Base-by-base conservation (phyloP, 2,888 invertebrate species). In the Drosophila aldrichi region DNA sequence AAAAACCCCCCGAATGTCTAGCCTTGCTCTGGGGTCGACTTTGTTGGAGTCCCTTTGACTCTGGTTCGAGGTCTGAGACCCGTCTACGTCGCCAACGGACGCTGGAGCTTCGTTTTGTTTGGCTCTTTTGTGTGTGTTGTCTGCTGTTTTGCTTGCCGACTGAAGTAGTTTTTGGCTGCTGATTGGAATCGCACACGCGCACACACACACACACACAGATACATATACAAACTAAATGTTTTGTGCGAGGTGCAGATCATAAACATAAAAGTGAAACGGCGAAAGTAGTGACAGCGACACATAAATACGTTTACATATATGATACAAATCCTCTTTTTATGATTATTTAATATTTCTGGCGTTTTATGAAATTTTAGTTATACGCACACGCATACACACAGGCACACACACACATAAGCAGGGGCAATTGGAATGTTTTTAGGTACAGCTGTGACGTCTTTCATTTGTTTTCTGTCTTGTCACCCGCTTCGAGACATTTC, bases 291-390 rank as follows among this genome's bases (percentile, higher is more conserved):
- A 73, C 64, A 71, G 72, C 61, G 22, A 65, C 63, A 83, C 81
- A 89, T 84, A 86, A 87, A 89, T 81, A 83, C 72, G 74, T 83
- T 86, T 78, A 73, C 69, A 81, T 81, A 65, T 52, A 48, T 54
- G 62, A 65, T 67, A 63, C 64, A 69, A 78, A 76, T 89, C 41
- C 72, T 56, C 60, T 63, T 83, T 87, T 89, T 85, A 85, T 83
- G 70, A 77, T 79, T 87, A 81, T 89, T 85, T 89, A 85, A 85
- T 87, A 85, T 81, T 79, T 89, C 63, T 72, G 62, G 63, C 82
- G 72, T 77, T 79, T 87, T 83, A 77, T 77, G 79, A 83, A 84
- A 85, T 79, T 83, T 72, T 81, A 89, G 81, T 83, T 81, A 66
- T 57, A 49, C 83, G 69, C 69, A 38, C 16, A 16, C 20, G 20